Percentiles rank a stretch among this genome's conserved stretches.
phyloP scores from a whole-genome alignment of 2,113 vertebrate species.

The Podocnemis expansa region DNA sequence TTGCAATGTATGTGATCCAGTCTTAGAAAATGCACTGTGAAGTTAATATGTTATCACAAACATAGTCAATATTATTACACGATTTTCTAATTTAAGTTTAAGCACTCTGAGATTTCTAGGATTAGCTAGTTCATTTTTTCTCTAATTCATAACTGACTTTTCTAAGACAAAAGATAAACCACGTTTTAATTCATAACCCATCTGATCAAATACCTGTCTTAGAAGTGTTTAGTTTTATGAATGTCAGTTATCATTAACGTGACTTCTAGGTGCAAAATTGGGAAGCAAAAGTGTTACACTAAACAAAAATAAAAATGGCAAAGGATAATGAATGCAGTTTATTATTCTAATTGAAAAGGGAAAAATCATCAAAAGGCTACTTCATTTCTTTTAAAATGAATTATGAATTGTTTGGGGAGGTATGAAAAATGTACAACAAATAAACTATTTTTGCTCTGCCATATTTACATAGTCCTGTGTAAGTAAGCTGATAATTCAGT shows the following conservation, averaged over 20 bases:
- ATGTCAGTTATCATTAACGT: background rate
- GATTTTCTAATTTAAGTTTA: background rate
- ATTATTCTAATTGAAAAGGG: background rate
- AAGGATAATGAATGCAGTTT: background rate
- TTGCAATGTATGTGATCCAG: background rate
- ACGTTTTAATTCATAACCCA: background rate
- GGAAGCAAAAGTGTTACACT: accelerated
- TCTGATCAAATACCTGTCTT: background rate
- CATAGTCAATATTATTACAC: background rate
- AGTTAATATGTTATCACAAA: background rate
- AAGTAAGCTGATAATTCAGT: background rate
- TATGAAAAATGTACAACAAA: background rate
- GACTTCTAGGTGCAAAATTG: accelerated
- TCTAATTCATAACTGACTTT: background rate
- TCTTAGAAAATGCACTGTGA: background rate
- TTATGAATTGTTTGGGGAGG: background rate
- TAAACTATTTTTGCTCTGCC: background rate
- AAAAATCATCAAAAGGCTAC: background rate
- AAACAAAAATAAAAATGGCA: background rate
- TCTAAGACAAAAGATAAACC: background rate
- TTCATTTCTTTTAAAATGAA: background rate
- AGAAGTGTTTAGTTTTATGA: background rate
- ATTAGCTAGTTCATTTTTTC: background rate
- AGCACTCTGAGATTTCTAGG: background rate
- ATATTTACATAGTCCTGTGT: background rate